Base-by-base conservation (phyloP, 2,113 vertebrate species). In the Pavo muticus region DNA sequence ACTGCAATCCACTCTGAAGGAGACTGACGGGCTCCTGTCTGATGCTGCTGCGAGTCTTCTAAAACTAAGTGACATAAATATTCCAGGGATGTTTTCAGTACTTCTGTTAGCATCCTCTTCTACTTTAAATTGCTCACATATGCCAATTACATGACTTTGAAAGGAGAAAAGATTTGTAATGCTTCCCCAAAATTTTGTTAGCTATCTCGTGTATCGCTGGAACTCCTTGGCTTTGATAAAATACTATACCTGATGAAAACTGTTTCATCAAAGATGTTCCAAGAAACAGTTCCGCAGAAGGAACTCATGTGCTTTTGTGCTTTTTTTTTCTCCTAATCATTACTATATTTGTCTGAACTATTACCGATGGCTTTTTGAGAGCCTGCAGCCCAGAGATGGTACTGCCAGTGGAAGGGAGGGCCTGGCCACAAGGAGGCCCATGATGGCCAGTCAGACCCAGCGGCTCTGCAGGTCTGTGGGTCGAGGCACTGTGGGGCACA, bases 121-220 rank as follows among this genome's bases (percentile, higher is more conserved):
- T 39, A 29, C 32, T 48, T 56, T n/a, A 6, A 8, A 4, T 3
- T 10, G 15, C 9, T 39, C 47, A 14, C 0, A 0, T 17, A 24
- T 16, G 18, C 42, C 47, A 5, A 11, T 44, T 24, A 17, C 5
- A 23, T 37, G 11, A 42, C 60, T 68, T 14, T 63, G 35, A 23
- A 21, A 20, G 1, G 30, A 56, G 40, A 6, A 10, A 60, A 67
- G n/a, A 20, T 24, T 7, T 0, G 1, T 5, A 23, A 7, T 3
- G 9, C 59, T 48, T 19, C 45, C 79, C 40, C 14, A 8, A 8
- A 14, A 29, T 54, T 32, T 29, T 19, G 8, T 23, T 14, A 29
- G 39, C 13, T 25, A 2, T 17, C 65, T 54, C 10, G 1, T 13
- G 30, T 23, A 5, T n/a, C 21, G 12, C 1, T 13, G 54, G 37